Evolutionary conservation across 2,797 vertebrate species (phyloP).

Genomic region (Gastrophryne carolinensis): DNA sequence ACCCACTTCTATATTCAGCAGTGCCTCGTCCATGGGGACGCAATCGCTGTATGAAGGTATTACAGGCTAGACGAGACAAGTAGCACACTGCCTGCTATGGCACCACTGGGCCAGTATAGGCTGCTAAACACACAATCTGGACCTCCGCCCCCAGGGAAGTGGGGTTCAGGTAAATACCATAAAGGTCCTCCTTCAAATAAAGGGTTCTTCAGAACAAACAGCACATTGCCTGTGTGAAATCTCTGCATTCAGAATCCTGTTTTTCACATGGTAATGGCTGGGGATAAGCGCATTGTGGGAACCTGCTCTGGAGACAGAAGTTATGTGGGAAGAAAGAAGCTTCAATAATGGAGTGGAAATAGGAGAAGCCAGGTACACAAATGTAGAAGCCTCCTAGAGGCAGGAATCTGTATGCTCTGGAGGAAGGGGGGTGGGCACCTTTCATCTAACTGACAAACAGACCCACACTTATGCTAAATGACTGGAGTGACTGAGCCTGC

Average conservation of each 20-base stretch:
- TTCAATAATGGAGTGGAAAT: conserved; percentile 64
- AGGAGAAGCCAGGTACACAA: conserved; percentile 47
- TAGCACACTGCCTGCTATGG: no score
- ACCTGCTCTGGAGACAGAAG: conserved; percentile 61
- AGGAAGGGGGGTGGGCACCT: neutral
- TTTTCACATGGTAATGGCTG: neutral
- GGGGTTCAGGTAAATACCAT: no score
- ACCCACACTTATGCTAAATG: neutral
- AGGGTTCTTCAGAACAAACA: neutral
- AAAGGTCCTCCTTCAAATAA: neutral
- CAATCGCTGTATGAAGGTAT: no score
- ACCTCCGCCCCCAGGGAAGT: no score
- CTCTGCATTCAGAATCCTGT: neutral
- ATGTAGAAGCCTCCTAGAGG: conserved; percentile 31
- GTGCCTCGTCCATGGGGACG: no score
- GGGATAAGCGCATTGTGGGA: conserved; percentile 59
- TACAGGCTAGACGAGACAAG: no score
- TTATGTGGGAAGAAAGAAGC: conserved; percentile 58
- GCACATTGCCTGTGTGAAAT: neutral
- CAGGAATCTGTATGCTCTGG: no score
- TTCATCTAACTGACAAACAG: conserved; percentile 35
- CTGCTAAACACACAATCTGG: no score
- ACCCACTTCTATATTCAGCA: no score
- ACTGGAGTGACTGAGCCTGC: neutral
- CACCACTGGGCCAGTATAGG: no score